Percentiles rank a stretch among this genome's conserved stretches.
Conservation (phyloP, 1,140 invertebrate species). For the Brachionus sp. region DNA sequence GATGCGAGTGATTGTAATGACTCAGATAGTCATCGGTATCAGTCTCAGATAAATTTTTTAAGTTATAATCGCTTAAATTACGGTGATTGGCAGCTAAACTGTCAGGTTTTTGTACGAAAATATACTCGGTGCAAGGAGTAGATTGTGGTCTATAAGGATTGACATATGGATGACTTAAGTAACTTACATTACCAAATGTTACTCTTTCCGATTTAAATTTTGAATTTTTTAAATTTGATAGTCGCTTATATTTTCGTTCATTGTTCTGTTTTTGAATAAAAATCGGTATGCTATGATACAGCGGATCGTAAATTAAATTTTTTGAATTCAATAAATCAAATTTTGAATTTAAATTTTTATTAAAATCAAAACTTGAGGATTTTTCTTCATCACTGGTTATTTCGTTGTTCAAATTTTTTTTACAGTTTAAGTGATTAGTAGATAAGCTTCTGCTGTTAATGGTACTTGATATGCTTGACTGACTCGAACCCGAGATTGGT, state of each 20-base stretch:
- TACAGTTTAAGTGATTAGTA: background rate
- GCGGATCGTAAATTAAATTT: background rate
- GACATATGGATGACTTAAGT: background rate
- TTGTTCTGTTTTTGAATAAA: background rate
- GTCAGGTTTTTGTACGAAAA: background rate
- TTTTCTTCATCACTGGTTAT: background rate
- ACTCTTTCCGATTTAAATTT: background rate
- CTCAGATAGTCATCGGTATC: background rate
- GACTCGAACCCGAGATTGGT: background rate
- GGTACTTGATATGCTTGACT: background rate
- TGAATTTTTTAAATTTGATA: slow-evolving; percentile 4
- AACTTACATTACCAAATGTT: background rate
- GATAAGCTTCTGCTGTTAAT: background rate
- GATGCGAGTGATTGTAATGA: background rate
- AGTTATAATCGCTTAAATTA: background rate
- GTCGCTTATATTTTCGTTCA: background rate
- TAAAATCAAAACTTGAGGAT: background rate
- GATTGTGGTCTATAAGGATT: background rate
- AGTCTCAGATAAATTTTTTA: background rate
- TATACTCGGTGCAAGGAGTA: background rate
- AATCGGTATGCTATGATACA: slow-evolving; percentile 16
- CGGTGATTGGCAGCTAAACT: background rate
- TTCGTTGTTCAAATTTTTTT: background rate
- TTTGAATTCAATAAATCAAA: background rate
- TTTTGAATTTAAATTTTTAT: background rate